Evolutionary conservation across 2,888 invertebrate species (phyloP).

Genomic region (Xylota sylvarum): DNA sequence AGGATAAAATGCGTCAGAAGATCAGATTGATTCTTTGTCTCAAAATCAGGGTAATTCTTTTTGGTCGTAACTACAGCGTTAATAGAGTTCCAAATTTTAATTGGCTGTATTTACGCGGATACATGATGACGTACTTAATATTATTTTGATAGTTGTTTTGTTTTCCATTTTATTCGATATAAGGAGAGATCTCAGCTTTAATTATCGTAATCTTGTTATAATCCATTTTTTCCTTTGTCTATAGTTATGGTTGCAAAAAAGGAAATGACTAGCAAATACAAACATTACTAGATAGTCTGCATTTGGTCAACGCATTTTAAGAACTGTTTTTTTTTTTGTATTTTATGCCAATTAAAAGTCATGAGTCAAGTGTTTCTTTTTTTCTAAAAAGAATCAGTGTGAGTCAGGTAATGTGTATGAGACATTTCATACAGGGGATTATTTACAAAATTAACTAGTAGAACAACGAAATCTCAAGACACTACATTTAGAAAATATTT

Average conservation of each 20-base stretch:
- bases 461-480: too few relatives aligned
- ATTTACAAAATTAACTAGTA: background rate
- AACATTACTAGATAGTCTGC: background rate
- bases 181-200: too few relatives aligned
- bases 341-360: background rate
- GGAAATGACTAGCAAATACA: background rate
- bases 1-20: background rate
- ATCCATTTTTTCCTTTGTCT: background rate
- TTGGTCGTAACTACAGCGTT: too few relatives aligned
- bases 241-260: background rate
- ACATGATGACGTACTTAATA: background rate
- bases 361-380: conserved; percentile 2
- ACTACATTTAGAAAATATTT: too few relatives aligned
- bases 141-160: background rate
- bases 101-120: too few relatives aligned
- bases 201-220: too few relatives aligned
- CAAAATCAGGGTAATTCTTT: too few relatives aligned
- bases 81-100: too few relatives aligned
- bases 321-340: background rate
- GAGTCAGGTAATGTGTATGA: background rate
- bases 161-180: too few relatives aligned
- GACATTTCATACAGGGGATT: background rate
- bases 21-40: background rate
- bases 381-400: background rate
- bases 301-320: background rate